Percentiles rank a stretch among this genome's conserved stretches.
Conservation (phyloP, 2,797 vertebrate species). For the Merluccius polli region DNA sequence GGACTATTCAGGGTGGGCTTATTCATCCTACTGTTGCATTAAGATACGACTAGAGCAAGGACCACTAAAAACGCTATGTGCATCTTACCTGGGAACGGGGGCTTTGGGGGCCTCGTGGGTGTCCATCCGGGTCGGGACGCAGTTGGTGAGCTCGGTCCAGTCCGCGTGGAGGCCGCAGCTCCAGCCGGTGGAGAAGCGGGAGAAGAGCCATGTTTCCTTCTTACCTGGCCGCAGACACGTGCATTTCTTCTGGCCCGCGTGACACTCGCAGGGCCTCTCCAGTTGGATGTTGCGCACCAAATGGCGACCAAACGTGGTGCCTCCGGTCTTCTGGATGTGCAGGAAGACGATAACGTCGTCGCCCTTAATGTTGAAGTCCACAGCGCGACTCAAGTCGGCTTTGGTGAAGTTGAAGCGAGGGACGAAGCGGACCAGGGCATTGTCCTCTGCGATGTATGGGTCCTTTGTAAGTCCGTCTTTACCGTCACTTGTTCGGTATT, state of each 20-base stretch:
- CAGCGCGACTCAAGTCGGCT: conserved; percentile 78
- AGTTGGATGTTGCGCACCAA: conserved; percentile 93
- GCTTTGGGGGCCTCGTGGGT: conserved; percentile 59
- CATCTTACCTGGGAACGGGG: conserved; percentile 52
- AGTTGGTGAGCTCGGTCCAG: conserved; percentile 96
- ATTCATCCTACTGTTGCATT: not conserved
- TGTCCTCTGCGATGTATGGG: conserved; percentile 89
- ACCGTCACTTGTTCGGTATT: conserved; percentile 24
- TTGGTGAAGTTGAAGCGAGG: conserved; percentile 87
- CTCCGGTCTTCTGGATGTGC: conserved; percentile 96
- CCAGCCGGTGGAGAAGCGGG: conserved; percentile 96
- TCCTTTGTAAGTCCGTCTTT: conserved; percentile 64
- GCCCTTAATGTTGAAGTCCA: conserved; percentile 90
- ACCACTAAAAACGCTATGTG: not conserved
- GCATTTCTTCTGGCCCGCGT: conserved; percentile 94
- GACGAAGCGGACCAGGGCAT: conserved; percentile 82
- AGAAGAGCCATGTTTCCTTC: conserved; percentile 94
- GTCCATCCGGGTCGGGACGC: conserved; percentile 87
- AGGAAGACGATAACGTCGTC: conserved; percentile 94
- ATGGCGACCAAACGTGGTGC: conserved; percentile 94
- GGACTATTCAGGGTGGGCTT: not conserved
- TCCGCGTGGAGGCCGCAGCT: conserved; percentile 95
- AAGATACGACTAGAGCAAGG: not conserved
- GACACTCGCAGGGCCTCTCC: conserved; percentile 92
- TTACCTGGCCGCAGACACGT: conserved; percentile 90